Conservation (phyloP, 1,140 invertebrate genomes). For the Anoplophora glabripennis region DNA sequence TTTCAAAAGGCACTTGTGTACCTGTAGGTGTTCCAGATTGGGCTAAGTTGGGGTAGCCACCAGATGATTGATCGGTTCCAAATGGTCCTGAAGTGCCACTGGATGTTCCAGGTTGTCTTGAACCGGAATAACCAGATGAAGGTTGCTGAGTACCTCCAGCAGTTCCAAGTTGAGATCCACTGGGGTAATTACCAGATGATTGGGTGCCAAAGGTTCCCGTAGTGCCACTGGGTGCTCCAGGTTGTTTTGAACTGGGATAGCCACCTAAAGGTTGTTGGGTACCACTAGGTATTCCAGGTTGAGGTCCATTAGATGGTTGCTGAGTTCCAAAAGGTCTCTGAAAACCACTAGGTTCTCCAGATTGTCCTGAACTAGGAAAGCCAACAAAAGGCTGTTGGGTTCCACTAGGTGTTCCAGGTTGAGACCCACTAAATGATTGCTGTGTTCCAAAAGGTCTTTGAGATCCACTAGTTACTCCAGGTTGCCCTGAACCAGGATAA, state of each 20-base stretch:
- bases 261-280: slow-evolving; percentile 1
- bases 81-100: neutral
- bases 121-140: too few relatives aligned
- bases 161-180: too few relatives aligned
- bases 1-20: too few relatives aligned
- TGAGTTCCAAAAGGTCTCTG: slow-evolving; percentile 13
- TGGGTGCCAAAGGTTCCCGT: slow-evolving; percentile 11
- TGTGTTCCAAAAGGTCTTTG: slow-evolving; percentile 5
- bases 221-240: slow-evolving; percentile 2
- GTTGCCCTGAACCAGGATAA: slow-evolving; percentile 30
- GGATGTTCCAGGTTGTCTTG: slow-evolving; percentile 14
- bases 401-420: too few relatives aligned
- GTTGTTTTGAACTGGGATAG: slow-evolving; percentile 19
- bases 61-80: neutral
- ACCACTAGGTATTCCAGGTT: too few relatives aligned
- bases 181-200: slow-evolving; percentile 3
- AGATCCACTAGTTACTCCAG: too few relatives aligned
- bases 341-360: neutral
- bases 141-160: too few relatives aligned
- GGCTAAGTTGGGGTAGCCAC: slow-evolving; percentile 6
- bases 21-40: neutral
- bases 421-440: neutral
- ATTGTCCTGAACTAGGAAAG: slow-evolving; percentile 18
- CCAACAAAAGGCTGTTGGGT: slow-evolving; percentile 1
- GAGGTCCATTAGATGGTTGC: neutral